Evolutionary conservation across 2,113 vertebrate species (phyloP).

Genomic region (Pithys albifrons): DNA sequence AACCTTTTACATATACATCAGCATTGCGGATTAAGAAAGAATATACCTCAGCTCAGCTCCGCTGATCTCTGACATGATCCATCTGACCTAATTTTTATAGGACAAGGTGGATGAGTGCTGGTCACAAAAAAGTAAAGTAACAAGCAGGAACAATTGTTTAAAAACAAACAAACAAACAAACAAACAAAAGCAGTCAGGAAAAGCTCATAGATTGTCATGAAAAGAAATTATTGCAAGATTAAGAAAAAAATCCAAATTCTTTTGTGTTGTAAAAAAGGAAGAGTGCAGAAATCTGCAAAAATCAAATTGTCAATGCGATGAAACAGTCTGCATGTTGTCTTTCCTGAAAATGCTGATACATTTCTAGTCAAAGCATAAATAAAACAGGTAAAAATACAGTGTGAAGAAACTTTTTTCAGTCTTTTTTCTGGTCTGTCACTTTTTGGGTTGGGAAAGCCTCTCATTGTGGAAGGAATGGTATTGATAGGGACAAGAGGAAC

Average conservation of each 20-base stretch:
- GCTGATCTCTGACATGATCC: neutral
- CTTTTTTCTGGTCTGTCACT: neutral
- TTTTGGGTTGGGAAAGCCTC: neutral
- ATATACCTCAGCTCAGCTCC: neutral
- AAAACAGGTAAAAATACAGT: slow-evolving; percentile 27
- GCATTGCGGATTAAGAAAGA: neutral
- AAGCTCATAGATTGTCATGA: neutral
- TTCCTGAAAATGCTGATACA: slow-evolving; percentile 5
- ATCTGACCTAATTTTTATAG: neutral
- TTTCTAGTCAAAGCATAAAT: slow-evolving; percentile 42
- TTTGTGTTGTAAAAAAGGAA: neutral
- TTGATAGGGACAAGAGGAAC: neutral
- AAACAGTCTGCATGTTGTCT: slow-evolving; percentile 7
- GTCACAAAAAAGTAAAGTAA: neutral
- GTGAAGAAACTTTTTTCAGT: neutral
- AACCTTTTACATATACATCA: neutral
- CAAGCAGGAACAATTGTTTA: neutral
- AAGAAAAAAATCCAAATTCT: neutral
- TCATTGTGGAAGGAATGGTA: rapidly evolving
- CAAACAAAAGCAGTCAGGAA: neutral
- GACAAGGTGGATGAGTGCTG: neutral
- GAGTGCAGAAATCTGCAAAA: slow-evolving; percentile 16
- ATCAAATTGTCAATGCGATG: neutral
- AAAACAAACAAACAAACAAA: neutral
- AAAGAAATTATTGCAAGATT: neutral